phyloP scores from a whole-genome alignment of 2,888 invertebrate genomes.

The Galeopsomyia nigrocyanea region DNA sequence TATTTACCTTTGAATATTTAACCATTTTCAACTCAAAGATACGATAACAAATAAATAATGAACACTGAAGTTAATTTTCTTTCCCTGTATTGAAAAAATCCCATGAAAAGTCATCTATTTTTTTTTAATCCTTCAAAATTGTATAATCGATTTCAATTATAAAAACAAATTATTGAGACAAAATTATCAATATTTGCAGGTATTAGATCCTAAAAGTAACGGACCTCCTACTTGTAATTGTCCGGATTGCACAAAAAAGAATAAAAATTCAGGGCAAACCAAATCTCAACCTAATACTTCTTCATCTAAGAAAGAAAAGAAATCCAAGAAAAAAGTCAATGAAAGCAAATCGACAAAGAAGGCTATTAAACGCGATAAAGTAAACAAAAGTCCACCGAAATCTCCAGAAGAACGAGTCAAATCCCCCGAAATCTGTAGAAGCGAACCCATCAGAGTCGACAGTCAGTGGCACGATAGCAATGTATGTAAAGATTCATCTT shows the following conservation, averaged over 20 bases:
- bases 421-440: slow-evolving; percentile 50
- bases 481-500: slow-evolving; percentile 52
- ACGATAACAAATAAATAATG: too few relatives aligned
- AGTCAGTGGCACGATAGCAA: slow-evolving; percentile 44
- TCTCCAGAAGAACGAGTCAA: slow-evolving; percentile 49
- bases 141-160: slow-evolving; percentile 5
- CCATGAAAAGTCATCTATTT: not conserved
- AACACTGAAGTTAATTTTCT: too few relatives aligned
- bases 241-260: slow-evolving; percentile 63
- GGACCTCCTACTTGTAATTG: slow-evolving; percentile 64
- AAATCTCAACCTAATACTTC: slow-evolving; percentile 51
- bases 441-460: slow-evolving; percentile 35
- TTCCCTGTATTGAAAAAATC: too few relatives aligned
- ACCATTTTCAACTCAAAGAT: too few relatives aligned
- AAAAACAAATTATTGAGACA: not conserved
- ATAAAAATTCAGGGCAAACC: slow-evolving; percentile 53
- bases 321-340: slow-evolving; percentile 47
- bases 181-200: slow-evolving; percentile 57
- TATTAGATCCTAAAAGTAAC: slow-evolving; percentile 64
- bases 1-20: too few relatives aligned
- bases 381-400: slow-evolving; percentile 28
- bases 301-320: slow-evolving; percentile 52
- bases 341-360: slow-evolving; percentile 52
- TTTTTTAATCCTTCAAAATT: not conserved
- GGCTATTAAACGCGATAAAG: slow-evolving; percentile 49